Evolutionary conservation across 2,797 vertebrate species (phyloP).

Genomic region (Enoplosus armatus): DNA sequence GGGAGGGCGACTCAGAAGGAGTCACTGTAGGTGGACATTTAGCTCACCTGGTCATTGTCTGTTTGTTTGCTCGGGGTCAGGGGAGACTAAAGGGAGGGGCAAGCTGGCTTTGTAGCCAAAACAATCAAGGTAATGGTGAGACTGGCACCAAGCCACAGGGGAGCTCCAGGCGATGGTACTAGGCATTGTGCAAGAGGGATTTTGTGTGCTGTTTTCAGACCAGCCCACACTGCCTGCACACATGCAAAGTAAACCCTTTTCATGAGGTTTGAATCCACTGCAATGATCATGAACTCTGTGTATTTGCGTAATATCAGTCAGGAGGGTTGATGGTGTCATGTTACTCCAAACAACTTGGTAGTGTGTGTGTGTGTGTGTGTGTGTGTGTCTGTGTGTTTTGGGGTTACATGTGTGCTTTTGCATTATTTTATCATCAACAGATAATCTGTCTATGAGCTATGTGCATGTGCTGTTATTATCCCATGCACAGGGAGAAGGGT

Average conservation of each 20-base stretch:
- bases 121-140: slow-evolving; percentile 80
- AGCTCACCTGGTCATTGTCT: slow-evolving; percentile 76
- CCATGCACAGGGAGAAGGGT: not conserved
- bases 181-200: slow-evolving; percentile 60
- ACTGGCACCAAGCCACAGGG: slow-evolving; percentile 67
- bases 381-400: not conserved
- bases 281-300: slow-evolving; percentile 33
- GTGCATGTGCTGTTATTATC: not conserved
- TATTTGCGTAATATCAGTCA: slow-evolving; percentile 44
- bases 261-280: slow-evolving; percentile 18
- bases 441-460: not conserved
- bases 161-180: slow-evolving; percentile 52
- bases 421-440: not conserved
- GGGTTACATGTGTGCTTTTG: too few species aligned
- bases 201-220: slow-evolving; percentile 47
- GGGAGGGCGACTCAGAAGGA: slow-evolving; percentile 15
- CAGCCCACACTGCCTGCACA: slow-evolving; percentile 31
- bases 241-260: slow-evolving; percentile 58
- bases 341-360: not conserved
- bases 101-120: slow-evolving; percentile 73
- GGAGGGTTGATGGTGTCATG: not conserved
- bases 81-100: slow-evolving; percentile 66
- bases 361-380: not conserved
- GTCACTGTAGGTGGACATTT: slow-evolving; percentile 45
- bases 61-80: slow-evolving; percentile 70